These are phyloP conservation scores for Phylloscopus trochiloides DNA, from an alignment of 2,113 vertebrate genomes.

Conservation along the genomic window DNA sequence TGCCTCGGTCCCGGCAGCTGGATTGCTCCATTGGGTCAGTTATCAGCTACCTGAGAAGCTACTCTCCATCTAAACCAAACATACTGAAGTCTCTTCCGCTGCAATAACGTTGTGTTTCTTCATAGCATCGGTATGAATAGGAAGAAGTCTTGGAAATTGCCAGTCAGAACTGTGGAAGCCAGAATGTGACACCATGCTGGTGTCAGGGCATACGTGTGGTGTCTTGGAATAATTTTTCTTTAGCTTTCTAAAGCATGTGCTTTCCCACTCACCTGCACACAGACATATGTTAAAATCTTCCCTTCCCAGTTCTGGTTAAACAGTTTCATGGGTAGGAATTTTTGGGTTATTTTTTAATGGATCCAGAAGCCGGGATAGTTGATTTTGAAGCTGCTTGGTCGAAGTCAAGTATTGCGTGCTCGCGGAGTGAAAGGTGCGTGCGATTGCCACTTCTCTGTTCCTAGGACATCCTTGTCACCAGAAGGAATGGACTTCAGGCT, in stretches of 20 bases:
- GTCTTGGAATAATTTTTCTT: background rate
- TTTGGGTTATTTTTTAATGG: background rate
- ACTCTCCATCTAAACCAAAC: background rate
- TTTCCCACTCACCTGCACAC: background rate
- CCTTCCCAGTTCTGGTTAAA: background rate
- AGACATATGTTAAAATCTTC: background rate
- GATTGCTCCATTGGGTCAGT: background rate
- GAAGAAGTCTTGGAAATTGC: background rate
- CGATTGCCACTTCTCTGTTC: background rate
- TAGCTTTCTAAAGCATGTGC: background rate
- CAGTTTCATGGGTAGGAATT: background rate
- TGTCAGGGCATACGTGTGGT: background rate
- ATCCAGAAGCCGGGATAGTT: background rate
- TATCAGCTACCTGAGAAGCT: background rate
- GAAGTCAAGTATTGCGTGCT: rapidly evolving
- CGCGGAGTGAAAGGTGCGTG: background rate
- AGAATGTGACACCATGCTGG: background rate
- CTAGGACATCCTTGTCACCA: background rate
- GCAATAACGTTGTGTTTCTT: background rate
- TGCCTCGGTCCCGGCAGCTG: background rate
- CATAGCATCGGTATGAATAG: rapidly evolving
- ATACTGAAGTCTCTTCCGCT: background rate
- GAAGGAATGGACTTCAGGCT: background rate
- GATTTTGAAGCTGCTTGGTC: background rate
- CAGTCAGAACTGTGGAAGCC: background rate